Base-by-base conservation (phyloP, 2,113 vertebrate species). In the Phylloscopus trochiloides region DNA sequence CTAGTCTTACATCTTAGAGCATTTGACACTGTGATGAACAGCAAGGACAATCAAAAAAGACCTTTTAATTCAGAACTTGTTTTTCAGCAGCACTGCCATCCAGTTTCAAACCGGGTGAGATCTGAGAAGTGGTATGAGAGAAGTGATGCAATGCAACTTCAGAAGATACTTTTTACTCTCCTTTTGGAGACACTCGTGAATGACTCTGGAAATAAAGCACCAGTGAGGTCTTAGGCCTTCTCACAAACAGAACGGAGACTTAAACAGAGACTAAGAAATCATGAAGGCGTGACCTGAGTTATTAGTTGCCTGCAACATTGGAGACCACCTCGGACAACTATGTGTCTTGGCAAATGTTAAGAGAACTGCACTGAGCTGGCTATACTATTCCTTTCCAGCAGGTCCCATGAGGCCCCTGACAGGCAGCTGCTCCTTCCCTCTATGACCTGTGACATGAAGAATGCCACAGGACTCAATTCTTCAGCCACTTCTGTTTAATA, bases 401-500 rank as follows among this genome's bases (percentile, higher is more conserved):
- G 55, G 47, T 65, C 70, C 66, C 76, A 89, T 7, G 7, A 93
- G 87, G 70, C 40, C 45, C 28, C 43, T 91, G 80, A 88, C 31
- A 90, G 86, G 45, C 6, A 0, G 75, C 75, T 94, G 65, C 85
- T 92, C 51, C 80, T 95, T 71, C 70, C 78, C 34, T 77, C 75
- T 71, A 25, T 80, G 40, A 94, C 70, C 85, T 54, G 52, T 91
- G 89, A 91, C 74, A 86, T 12, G 4, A 94, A 82, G 76, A 93
- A 81, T 78, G 71, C 73, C 90, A 94, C 20, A 71, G 59, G 85
- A 79, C 70, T 91, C 57, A 79, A 32, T 79, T 93, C 77, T 84
- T 90, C 89, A 83, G 93, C 75, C 28, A 29, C 47, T 90, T 68
- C 70, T 86, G 36, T 63, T 96, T 95, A 88, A 89, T 74, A 94